Evolutionary conservation across 1,140 invertebrate species (phyloP).

Genomic region (Sinonovacula constricta): DNA sequence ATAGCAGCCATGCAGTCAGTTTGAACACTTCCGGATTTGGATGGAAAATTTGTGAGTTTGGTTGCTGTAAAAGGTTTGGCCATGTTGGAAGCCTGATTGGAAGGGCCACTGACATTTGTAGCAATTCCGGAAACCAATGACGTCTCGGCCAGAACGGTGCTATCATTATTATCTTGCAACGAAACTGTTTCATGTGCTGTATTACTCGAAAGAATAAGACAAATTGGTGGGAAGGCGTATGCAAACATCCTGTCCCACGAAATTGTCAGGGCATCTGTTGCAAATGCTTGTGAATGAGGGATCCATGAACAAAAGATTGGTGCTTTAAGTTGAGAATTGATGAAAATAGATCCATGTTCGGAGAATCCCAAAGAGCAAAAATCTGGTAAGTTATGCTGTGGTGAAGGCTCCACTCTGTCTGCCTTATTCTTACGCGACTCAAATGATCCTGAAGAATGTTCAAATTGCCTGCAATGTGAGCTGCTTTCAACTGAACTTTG

Average conservation of each 20-base stretch:
- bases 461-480: not conserved
- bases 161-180: slow-evolving; percentile 52
- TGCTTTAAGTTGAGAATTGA: too few relatives aligned
- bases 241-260: slow-evolving; percentile 43
- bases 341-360: too few relatives aligned
- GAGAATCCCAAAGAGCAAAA: too few relatives aligned
- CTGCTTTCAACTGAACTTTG: slow-evolving; percentile 8
- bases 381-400: not conserved
- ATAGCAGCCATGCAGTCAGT: not conserved
- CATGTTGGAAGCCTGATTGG: slow-evolving; percentile 12
- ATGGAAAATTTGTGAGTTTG: not conserved
- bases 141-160: not conserved
- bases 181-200: slow-evolving; percentile 25
- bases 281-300: slow-evolving; percentile 28
- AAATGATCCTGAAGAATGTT: not conserved
- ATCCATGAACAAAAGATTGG: too few relatives aligned
- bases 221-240: slow-evolving; percentile 48
- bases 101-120: not conserved
- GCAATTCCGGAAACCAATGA: not conserved
- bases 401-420: not conserved
- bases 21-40: not conserved
- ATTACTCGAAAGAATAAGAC: slow-evolving; percentile 32
- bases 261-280: slow-evolving; percentile 44
- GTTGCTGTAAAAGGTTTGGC: not conserved
- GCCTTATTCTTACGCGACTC: not conserved